Evolutionary conservation across 2,888 invertebrate species (phyloP), one percentile per base, ranked within the genome.

Genomic region (Parnassius mnemosyne): DNA sequence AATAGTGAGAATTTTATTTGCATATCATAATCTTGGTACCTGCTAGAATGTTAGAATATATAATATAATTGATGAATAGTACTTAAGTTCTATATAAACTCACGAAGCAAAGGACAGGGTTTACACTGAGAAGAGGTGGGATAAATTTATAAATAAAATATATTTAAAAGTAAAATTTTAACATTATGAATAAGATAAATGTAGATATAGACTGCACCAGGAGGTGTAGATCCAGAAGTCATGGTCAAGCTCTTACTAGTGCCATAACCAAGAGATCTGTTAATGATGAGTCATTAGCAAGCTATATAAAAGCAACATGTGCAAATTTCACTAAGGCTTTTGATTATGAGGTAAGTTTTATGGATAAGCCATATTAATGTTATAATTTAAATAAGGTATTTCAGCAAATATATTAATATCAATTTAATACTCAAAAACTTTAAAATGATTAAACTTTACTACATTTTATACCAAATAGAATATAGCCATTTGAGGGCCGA

Each of bases 211-310:
- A 93, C 68, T 95, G 95, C 79, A 94, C 94, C 0, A 83, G 80
- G 49, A 89, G 92, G 68, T 94, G 94, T 72, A 89, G 80, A 69
- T 94, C 94, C 51, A 81, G 87, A 42, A 80, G 81, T 57, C 94
- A 94, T 70, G 94, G 93, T 34, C 89, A 93, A 66, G 83, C 88
- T 42, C 87, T 95, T n/a, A 94, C 93, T 0, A 91, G 94, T 67
- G 93, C 94, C 9, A 89, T 95, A 55, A 94, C 95, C 0, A 94
- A 94, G 78, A 90, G 94, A 68, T 92, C 93, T 11, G 84, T 94
- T 44, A 85, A 85, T 1, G 93, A 94, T 80, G 84, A 87, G 46
- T 92, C 93, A 44, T 78, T 95, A 55, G 93, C 92, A 3, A 92
- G 93, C 52, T 94, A 89, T 66, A 89, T 94, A 64, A 92, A 89